Base-by-base conservation (phyloP, 1,140 invertebrate genomes). In the Microplitis mediator region DNA sequence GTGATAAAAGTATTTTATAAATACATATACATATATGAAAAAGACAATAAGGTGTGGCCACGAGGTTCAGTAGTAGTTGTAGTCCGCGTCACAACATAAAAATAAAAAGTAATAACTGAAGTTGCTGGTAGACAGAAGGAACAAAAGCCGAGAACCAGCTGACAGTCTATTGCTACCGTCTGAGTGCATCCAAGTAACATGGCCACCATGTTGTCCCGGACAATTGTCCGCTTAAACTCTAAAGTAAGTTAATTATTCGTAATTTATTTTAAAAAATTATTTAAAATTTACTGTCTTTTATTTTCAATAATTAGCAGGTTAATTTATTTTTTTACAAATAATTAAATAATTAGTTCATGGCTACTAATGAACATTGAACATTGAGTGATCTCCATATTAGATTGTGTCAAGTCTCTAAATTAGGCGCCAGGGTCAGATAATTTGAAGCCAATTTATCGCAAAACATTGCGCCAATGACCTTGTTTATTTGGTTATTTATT, bases 151-250 rank as follows among this genome's bases (percentile, higher is more conserved):
- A 23, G 14, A 50, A 66, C 54, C 39, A 23, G 64, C 16, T 73
- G 63, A 70, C 65, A 82, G 80, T 82, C 74, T 74, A 81, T 76
- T 74, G 76, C 78, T 68, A 79, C 71, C 71, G 73, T 70, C 78
- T 71, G 69, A 74, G 70, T 75, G 75, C 67, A 76, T 45, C 11
- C 39, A 45, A 45, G 61, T 84, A 91, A 90, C 88, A 92, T 92
- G 91, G 91, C 91, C 85, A 91, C 89, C 80, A 89, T 93, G 86
- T 89, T 92, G 81, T 89, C 89, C 80, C 89, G 91, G 81, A 88
- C 89, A 77, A 80, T 91, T 58, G 83, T 89, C 74, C 84, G 90
- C 51, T 90, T 91, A 84, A 91, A 90, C 86, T 76, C 87, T 70
- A 92, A 92, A 90, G 91, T 92, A 90, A 81, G 81, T 85, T 16